A percentile compares a stretch with the other conserved stretches of the same genome.
These are phyloP conservation scores for Rhamphomyia laevipes DNA, from an alignment of 2,888 invertebrate species.

Conservation along the genomic window DNA sequence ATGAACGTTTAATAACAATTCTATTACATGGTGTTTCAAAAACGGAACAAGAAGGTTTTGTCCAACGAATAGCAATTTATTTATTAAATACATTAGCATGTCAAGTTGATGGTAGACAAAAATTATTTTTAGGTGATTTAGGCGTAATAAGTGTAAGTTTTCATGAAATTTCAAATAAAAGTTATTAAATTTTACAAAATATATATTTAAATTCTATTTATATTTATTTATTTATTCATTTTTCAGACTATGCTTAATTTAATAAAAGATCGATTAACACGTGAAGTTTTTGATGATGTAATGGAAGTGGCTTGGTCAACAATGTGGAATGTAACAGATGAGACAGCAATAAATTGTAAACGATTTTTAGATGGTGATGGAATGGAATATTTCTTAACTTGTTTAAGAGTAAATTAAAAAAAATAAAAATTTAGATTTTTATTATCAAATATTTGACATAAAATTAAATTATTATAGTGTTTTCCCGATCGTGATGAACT, in stretches of 20 bases:
- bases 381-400: conserved; percentile 80
- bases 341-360: conserved; percentile 88
- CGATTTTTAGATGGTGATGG: conserved; percentile 80
- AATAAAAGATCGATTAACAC: conserved; percentile 67
- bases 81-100: conserved; percentile 91
- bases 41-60: conserved; percentile 78
- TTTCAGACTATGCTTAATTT: conserved; percentile 72
- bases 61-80: conserved; percentile 89
- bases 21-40: conserved; percentile 71
- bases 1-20: conserved; percentile 73
- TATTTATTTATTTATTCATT: neutral
- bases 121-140: conserved; percentile 77
- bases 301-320: conserved; percentile 97
- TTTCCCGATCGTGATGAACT: conserved; percentile 84
- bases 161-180: too few relatives aligned
- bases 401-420: conserved; percentile 58
- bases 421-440: conserved; percentile 7
- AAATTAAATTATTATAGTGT: conserved; percentile 42
- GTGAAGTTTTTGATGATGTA: conserved; percentile 81
- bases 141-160: conserved; percentile 70
- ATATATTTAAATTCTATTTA: too few relatives aligned
- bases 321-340: conserved; percentile 98
- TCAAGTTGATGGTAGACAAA: conserved; percentile 89
- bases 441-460: neutral
- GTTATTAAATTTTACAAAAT: too few relatives aligned